Conservation (phyloP, 2,113 vertebrate species). For the Chloropsis hardwickii region DNA sequence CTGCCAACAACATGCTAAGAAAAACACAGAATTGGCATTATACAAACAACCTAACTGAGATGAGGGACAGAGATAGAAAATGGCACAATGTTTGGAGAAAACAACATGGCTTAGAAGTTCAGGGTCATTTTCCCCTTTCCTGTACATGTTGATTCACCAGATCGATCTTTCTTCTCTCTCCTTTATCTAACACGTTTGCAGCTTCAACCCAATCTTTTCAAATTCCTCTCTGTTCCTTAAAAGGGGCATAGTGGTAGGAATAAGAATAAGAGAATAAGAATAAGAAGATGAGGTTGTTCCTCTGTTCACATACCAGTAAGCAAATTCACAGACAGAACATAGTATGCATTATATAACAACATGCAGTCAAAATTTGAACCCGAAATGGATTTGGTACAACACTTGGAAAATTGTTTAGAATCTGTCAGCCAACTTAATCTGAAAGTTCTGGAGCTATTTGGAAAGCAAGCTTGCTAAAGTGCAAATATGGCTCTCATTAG, state of each 20-base stretch:
- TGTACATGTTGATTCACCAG: not conserved
- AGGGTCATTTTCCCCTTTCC: not conserved
- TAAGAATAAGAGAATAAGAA: not conserved
- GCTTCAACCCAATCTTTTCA: not conserved
- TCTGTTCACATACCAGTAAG: not conserved
- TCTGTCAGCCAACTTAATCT: not conserved
- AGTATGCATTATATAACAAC: not conserved
- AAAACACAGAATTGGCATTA: not conserved
- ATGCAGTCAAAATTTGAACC: not conserved
- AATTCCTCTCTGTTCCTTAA: not conserved
- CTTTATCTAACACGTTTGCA: not conserved
- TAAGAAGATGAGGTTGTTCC: not conserved
- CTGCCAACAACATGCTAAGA: not conserved
- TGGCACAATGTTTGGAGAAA: not conserved
- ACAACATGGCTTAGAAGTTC: not conserved
- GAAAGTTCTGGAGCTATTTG: not conserved
- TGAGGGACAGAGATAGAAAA: not conserved
- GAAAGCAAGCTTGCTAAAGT: conserved; percentile 3
- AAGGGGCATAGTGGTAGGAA: not conserved
- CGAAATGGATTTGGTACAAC: not conserved
- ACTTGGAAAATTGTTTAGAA: not conserved
- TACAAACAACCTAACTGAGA: not conserved
- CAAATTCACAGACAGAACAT: not conserved
- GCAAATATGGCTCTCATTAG: not conserved
- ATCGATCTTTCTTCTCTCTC: not conserved